These are phyloP conservation scores for Pampus argenteus DNA, from an alignment of 2,797 vertebrate species.

Conservation along the genomic window DNA sequence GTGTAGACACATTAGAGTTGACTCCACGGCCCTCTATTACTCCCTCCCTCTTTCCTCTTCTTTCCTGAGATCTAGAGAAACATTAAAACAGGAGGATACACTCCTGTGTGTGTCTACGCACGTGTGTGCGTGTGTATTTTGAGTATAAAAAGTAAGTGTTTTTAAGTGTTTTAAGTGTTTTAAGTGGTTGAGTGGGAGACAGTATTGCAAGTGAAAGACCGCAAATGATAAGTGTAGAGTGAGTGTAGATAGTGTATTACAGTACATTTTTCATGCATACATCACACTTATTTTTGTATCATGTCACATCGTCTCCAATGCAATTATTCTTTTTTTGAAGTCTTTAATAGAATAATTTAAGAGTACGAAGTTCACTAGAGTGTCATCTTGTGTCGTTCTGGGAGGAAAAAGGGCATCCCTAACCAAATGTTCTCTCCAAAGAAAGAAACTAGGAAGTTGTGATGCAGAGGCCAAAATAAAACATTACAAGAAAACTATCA, in stretches of 20 bases:
- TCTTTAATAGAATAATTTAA: neutral
- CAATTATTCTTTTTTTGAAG: no score
- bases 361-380: neutral
- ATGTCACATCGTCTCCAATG: no score
- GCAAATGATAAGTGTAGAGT: slow-evolving; percentile 49
- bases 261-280: slow-evolving; percentile 12
- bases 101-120: neutral
- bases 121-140: slow-evolving; percentile 16
- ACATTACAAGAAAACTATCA: neutral
- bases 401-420: neutral
- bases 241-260: slow-evolving; percentile 7
- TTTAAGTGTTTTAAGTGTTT: slow-evolving; percentile 44
- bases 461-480: neutral
- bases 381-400: no score
- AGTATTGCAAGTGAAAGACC: slow-evolving; percentile 39
- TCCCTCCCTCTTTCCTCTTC: slow-evolving; percentile 9
- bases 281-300: slow-evolving; percentile 17
- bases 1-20: slow-evolving; percentile 58
- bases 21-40: slow-evolving; percentile 42
- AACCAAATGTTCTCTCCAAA: neutral
- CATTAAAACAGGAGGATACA: slow-evolving; percentile 40
- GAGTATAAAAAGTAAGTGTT: slow-evolving; percentile 28
- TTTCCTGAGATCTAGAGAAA: slow-evolving; percentile 23
- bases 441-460: neutral
- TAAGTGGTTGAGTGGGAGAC: slow-evolving; percentile 61